phyloP scores from a whole-genome alignment of 2,888 invertebrate genomes.

The Drosophila emarginata region DNA sequence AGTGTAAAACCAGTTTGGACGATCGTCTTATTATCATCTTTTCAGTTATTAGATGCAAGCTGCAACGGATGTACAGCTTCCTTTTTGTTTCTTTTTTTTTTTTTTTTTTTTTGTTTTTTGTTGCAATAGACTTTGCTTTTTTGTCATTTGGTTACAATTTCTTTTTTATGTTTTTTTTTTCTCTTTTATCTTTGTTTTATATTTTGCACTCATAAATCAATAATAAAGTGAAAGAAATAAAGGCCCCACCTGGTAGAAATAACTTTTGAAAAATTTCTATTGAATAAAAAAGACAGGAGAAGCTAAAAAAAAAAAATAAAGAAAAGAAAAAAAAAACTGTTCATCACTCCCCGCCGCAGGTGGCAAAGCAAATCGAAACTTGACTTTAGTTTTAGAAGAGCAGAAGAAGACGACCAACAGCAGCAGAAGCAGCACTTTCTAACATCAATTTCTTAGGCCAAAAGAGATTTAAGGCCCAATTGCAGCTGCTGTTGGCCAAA shows the following conservation, averaged over 20 bases:
- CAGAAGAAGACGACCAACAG: background rate
- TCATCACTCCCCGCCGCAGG: constrained; percentile 24
- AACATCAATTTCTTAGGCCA: constrained; percentile 17
- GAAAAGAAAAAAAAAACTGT: background rate
- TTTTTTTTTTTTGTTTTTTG: constrained; percentile 18
- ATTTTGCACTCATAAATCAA: constrained; percentile 66
- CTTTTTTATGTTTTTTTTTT: constrained; percentile 50
- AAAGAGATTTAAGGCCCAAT: constrained; percentile 19
- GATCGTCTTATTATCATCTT: constrained; percentile 64
- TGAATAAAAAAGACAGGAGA: constrained; percentile 31
- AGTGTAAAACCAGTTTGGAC: constrained; percentile 58
- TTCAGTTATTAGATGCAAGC: constrained; percentile 73
- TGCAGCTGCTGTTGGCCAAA: constrained; percentile 28
- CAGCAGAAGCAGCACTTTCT: constrained; percentile 10
- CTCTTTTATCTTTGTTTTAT: constrained; percentile 5
- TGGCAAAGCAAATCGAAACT: constrained; percentile 2
- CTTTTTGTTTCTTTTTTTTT: constrained; percentile 31
- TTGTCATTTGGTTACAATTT: constrained; percentile 62
- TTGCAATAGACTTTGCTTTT: constrained; percentile 28
- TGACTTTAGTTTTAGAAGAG: constrained; percentile 4
- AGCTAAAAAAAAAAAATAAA: background rate
- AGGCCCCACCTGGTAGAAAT: constrained; percentile 68
- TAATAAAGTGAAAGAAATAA: constrained; percentile 43
- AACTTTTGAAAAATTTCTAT: constrained; percentile 68
- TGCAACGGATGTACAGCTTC: constrained; percentile 73